A percentile compares a stretch with the other conserved stretches of the same genome.
Evolutionary conservation across 2,797 vertebrate genomes (phyloP).

Genomic region (Sebastes aleutianus): DNA sequence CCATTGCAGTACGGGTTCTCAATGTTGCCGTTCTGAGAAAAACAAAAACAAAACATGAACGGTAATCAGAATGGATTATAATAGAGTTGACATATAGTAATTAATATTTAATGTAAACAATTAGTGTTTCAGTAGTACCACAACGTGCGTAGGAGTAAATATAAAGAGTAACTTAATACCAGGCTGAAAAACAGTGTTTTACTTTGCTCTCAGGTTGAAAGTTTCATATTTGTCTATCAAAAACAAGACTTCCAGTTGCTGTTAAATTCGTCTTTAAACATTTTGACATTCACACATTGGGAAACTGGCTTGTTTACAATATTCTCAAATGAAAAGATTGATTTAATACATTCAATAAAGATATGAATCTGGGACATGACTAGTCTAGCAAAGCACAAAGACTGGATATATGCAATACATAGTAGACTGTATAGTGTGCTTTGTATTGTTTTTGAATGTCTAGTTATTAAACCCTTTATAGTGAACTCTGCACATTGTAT

Average conservation of each 20-base stretch:
- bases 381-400: background rate
- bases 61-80: background rate
- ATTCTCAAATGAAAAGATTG: background rate
- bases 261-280: too few species aligned
- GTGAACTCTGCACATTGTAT: background rate
- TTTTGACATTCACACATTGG: too few species aligned
- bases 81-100: background rate
- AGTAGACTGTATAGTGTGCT: background rate
- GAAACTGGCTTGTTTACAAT: background rate
- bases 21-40: constrained; percentile 87
- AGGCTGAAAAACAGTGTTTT: background rate
- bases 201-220: background rate
- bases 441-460: background rate
- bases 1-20: constrained; percentile 94
- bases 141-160: background rate
- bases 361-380: background rate
- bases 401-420: background rate
- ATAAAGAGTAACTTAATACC: background rate
- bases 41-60: constrained; percentile 14
- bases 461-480: background rate
- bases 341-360: background rate
- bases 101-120: background rate
- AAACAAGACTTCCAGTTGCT: background rate
- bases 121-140: background rate
- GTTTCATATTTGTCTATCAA: background rate